Evolutionary conservation across 1,140 invertebrate genomes (phyloP).

Genomic region (Heliconius eleuchia): DNA sequence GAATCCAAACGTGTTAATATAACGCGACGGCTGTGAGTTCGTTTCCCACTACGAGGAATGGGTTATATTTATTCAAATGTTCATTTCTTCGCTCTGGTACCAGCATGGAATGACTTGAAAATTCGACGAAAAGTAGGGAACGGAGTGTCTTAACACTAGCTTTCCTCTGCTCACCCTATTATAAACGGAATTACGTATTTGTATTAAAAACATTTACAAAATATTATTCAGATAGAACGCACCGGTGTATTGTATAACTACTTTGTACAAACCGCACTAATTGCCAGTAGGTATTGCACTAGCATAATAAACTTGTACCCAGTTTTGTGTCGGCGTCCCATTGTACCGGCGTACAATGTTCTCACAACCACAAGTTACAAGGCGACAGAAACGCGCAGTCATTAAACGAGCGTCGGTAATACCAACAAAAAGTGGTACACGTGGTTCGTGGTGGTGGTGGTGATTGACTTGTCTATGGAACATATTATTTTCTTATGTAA

Average conservation of each 20-base stretch:
- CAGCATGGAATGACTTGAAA: too few relatives aligned
- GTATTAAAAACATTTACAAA: too few relatives aligned
- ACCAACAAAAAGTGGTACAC: conserved; percentile 47
- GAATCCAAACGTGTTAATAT: too few relatives aligned
- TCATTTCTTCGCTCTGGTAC: too few relatives aligned
- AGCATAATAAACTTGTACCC: conserved; percentile 58
- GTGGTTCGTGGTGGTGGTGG: conserved; percentile 36
- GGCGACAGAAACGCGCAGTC: conserved; percentile 57
- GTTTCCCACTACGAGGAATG: too few relatives aligned
- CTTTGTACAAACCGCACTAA: conserved; percentile 61
- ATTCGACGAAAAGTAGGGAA: too few relatives aligned
- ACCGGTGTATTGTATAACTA: conserved; percentile 45
- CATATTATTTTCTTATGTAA: conserved; percentile 52
- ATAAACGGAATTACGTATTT: too few relatives aligned
- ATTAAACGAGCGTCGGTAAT: conserved; percentile 57
- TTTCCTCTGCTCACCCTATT: too few relatives aligned
- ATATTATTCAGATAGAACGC: conserved; percentile 33
- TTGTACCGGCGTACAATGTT: conserved; percentile 55
- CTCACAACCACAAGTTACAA: conserved; percentile 42
- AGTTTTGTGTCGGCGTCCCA: conserved; percentile 50
- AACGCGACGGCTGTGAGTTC: too few relatives aligned
- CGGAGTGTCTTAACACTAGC: too few relatives aligned
- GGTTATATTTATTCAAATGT: too few relatives aligned
- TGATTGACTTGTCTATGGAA: conserved; percentile 71
- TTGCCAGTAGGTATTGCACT: conserved; percentile 54